Base-by-base conservation (phyloP, 2,113 vertebrate species). In the Nycticryphes semicollaris region DNA sequence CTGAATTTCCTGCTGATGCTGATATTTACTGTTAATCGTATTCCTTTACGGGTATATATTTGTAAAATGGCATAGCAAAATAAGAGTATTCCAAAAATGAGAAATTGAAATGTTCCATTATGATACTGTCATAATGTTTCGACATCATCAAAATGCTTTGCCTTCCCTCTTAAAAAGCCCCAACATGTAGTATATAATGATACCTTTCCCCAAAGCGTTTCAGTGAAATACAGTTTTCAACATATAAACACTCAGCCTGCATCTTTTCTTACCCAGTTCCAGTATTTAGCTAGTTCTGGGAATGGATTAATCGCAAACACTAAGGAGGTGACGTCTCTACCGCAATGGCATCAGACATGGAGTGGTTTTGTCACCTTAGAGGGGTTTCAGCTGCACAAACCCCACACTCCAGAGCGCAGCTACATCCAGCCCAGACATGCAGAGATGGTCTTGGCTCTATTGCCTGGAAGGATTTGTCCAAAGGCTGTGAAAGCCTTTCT, bases 91-190 rank as follows among this genome's bases (percentile, higher is more conserved):
- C 78, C 84, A 67, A 54, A 39, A 83, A 43, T 7, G n/a, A 64
- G 79, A 24, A 50, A 33, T 14, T 82, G 75, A 73, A 78, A 60
- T 8, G 33, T 51, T 59, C 79, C 66, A 37, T 85, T 85, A 48
- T 70, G 60, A 41, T 78, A 9, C 27, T 94, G 90, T 91, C 79
- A 81, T 35, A 87, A 87, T 28, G n/a, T 84, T 94, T 84, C n/a
- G 1, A 81, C 69, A 73, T n/a, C 83, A 45, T 74, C 63, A 31
- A 54, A 88, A 19, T 24, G 45, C 31, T 90, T 70, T 75, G 35
- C 76, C 21, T 89, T 75, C 62, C 56, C n/a, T 47, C 47, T 31
- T 23, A 8, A 79, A 70, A 60, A 47, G 5, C 0, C 13, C 56
- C 66, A 68, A 53, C 27, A 57, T 17, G 51, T 62, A 17, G 25